Base-by-base conservation (phyloP, 2,113 vertebrate genomes). In the Sylvilagus bachmani region DNA sequence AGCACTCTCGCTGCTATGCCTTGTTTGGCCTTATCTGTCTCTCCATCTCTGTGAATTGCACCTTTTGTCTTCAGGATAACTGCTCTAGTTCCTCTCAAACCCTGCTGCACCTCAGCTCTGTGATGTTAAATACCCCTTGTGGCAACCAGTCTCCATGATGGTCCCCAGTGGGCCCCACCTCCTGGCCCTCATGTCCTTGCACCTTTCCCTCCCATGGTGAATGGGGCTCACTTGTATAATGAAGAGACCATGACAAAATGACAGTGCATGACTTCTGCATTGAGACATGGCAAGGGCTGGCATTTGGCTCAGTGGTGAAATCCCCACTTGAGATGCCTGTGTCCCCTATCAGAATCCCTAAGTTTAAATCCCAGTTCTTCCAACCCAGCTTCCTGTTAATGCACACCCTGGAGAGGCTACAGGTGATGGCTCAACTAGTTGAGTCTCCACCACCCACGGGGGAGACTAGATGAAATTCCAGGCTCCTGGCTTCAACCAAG, bases 91-190 rank as follows among this genome's bases (percentile, higher is more conserved):
- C 25, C 80, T 74, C 44, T 24, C 14, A 53, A 77, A 90, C 24
- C 69, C 69, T 31, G 19, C 36, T 27, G 10, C 12, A 1, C 9
- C 88, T 71, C 0, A 55, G 33, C 22, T 51, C 14, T 29, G 27
- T 5, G 5, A 7, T 1, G 1, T 44, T 14, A 33, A 19, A 29
- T 29, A 5, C 8, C 7, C n/a, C 51, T 51, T 25, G 11, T 16
- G 21, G 51, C 44, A 58, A 49, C 14, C 25, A 67, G 14, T n/a
- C 29, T 82, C 36, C 36, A 12, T 62, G 53, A 33, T 25, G 55
- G 49, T 6, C 12, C 66, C 36, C n/a, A 53, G n/a, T 55, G 44
- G 49, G 25, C 27, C 6, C 66, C n/a, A 29, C 17, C 53, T 87
- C 75, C 24, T 64, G 16, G 25, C 33, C 24, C 29, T 29, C 24